phyloP scores from a whole-genome alignment of 2,113 vertebrate species.

The Psammodynastes pulverulentus region DNA sequence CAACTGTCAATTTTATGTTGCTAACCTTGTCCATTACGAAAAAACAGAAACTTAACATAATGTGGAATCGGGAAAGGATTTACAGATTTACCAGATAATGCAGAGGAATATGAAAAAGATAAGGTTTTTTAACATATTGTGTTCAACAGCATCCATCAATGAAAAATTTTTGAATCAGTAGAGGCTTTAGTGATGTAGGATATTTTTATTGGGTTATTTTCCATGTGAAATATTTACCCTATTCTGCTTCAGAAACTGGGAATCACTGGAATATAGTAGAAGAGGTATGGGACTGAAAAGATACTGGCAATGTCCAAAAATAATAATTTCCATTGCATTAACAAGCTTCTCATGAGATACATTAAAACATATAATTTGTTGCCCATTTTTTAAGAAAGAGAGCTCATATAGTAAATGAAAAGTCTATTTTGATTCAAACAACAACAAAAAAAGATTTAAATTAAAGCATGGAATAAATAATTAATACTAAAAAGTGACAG shows the following conservation, averaged over 20 bases:
- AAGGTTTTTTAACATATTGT: conserved; percentile 18
- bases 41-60: conserved; percentile 62
- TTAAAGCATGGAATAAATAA: not conserved
- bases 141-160: not conserved
- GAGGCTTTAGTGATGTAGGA: not conserved
- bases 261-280: not conserved
- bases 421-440: not conserved
- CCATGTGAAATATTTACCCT: not conserved
- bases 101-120: conserved; percentile 45
- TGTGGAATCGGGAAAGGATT: conserved; percentile 59
- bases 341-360: not conserved
- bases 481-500: not conserved
- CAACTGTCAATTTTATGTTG: conserved; percentile 67
- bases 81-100: conserved; percentile 38
- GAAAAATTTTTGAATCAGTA: not conserved
- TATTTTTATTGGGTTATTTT: not conserved
- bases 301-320: not conserved
- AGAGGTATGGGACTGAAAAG: not conserved
- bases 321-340: not conserved
- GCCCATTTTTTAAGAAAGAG: not conserved
- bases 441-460: not conserved
- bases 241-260: not conserved
- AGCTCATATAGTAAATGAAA: not conserved
- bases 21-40: conserved; percentile 68
- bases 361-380: not conserved